These are phyloP conservation scores for Psittacula cyanocephala DNA, from an alignment of 2,113 vertebrate genomes.

Conservation along the genomic window DNA sequence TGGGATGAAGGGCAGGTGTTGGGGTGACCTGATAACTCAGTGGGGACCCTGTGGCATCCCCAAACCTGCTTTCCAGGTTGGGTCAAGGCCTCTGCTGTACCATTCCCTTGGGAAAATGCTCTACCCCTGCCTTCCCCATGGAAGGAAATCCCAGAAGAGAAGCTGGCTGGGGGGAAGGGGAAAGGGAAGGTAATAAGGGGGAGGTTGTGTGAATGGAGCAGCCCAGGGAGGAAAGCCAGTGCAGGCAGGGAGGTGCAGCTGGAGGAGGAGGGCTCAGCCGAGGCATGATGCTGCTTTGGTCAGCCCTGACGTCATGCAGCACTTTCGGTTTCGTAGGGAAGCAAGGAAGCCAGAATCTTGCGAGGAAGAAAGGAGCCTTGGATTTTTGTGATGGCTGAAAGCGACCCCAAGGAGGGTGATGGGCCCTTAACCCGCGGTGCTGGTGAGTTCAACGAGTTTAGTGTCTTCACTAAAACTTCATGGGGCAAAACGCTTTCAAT, in stretches of 20 bases:
- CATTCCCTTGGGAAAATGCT: background rate
- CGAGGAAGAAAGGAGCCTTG: background rate
- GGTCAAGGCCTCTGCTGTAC: background rate
- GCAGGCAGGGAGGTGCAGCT: background rate
- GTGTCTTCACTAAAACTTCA: fast-evolving
- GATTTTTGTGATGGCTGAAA: too few relatives aligned
- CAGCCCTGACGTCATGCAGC: fast-evolving
- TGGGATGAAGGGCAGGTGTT: background rate
- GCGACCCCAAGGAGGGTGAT: too few relatives aligned
- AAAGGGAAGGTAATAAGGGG: background rate
- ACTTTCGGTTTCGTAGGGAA: background rate
- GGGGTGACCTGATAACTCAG: background rate
- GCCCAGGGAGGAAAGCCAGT: background rate
- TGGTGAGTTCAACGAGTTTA: fast-evolving
- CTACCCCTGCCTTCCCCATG: background rate
- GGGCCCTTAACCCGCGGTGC: background rate
- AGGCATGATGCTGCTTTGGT: fast-evolving
- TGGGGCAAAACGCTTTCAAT: fast-evolving
- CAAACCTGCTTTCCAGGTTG: background rate
- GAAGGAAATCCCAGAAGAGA: background rate
- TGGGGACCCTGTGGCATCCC: background rate
- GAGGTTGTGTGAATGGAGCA: background rate
- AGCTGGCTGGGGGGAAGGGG: fast-evolving
- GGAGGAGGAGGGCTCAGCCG: fast-evolving
- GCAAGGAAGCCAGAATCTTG: background rate